Conservation (phyloP, 1,140 invertebrate genomes). For the Penaeus chinensis region DNA sequence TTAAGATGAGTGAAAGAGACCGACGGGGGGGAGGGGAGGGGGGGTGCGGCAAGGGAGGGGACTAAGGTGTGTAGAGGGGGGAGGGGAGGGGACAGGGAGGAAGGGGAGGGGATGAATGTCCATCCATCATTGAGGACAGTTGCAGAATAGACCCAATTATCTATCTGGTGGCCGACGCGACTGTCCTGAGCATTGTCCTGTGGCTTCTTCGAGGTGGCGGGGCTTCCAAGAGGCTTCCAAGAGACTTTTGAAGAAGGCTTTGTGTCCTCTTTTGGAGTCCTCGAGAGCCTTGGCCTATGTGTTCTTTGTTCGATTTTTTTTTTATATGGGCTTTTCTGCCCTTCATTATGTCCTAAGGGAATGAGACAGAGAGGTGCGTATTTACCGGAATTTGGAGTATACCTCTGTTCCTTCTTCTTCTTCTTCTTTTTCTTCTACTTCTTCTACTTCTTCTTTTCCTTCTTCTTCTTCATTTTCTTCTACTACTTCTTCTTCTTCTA, state of each 20-base stretch:
- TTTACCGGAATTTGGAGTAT: not conserved
- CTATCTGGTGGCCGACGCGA: too few species aligned
- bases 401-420: not conserved
- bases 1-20: not conserved
- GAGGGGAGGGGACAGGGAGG: not conserved
- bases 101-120: not conserved
- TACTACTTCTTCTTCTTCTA: not conserved
- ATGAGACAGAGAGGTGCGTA: not conserved
- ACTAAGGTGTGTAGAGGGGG: not conserved
- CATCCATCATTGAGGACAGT: not conserved
- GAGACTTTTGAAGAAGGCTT: too few species aligned
- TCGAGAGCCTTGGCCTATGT: too few species aligned
- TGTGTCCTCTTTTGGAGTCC: too few species aligned
- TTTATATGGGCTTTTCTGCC: too few species aligned
- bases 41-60: not conserved
- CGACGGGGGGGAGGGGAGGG: not conserved
- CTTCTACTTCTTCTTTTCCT: not conserved
- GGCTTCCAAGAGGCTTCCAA: too few species aligned
- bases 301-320: too few species aligned
- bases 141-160: too few species aligned
- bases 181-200: too few species aligned
- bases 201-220: too few species aligned
- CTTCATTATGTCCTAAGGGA: too few species aligned
- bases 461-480: not conserved
- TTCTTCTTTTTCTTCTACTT: not conserved